Evolutionary conservation across 2,797 vertebrate genomes (phyloP), one percentile per base, ranked within the genome.

Genomic region (Megaceryle alcyon): DNA sequence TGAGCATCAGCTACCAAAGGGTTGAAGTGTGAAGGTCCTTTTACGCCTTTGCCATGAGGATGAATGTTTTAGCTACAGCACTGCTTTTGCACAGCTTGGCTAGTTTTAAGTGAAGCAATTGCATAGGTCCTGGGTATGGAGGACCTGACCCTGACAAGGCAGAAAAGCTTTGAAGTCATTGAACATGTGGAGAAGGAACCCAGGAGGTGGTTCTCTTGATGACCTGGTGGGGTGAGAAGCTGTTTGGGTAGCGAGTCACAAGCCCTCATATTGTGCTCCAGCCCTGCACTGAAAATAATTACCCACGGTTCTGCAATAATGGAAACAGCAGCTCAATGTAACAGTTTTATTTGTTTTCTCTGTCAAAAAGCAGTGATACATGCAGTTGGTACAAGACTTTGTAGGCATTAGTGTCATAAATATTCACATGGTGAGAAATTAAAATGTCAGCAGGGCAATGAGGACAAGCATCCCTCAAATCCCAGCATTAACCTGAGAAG

Each of bases 261-360:
- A 56, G 25, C 41, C 25, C 21, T 0, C 1, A 8, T 66, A 41
- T 59, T 37, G 14, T 54, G 61, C n/a, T 29, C 33, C 26, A 31
- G 63, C 61, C 65, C 81, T 48, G 29, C 26, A 3, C n/a, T 25
- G 65, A 19, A 76, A 81, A 56, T 12, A 57, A 60, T 12, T 17
- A 7, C 68, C 43, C 2, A 0, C 14, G 41, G 56, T 18, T 66
- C 75, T 35, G 57, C 64, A 96, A 76, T 8, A 86, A 93, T 7
- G 29, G 61, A 71, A 90, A 71, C 83, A 82, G 57, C 78, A 65
- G 26, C 35, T 86, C 9, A 7, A 5, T 86, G 41, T 57, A 73
- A 90, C 1, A 5, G 65, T 39, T 97, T 97, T 97, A 97, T 97
- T 97, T 82, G 57, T 79, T 92, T 94, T 56, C 35, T 88, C 86